A percentile compares a stretch with the other conserved stretches of the same genome.
These are phyloP conservation scores for Orthonevra nobilis DNA, from an alignment of 2,888 invertebrate genomes.

Conservation along the genomic window DNA sequence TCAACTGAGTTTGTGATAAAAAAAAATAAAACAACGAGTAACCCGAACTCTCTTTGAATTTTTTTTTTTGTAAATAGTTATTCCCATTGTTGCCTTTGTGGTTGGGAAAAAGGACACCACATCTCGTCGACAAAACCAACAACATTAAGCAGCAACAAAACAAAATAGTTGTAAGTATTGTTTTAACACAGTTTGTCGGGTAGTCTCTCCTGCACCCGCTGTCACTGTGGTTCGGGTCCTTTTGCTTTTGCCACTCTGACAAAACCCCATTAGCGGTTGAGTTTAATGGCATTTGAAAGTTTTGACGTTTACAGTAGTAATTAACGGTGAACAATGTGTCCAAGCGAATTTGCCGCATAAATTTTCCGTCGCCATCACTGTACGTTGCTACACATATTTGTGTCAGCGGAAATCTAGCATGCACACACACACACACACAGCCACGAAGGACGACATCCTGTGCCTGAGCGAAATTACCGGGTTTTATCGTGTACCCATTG, in stretches of 20 bases:
- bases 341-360: conserved; percentile 46
- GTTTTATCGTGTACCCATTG: conserved; percentile 31
- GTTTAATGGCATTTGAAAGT: conserved; percentile 68
- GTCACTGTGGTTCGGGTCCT: no score
- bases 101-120: no score
- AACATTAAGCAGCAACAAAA: no score
- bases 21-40: neutral
- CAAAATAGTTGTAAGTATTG: conserved; percentile 62
- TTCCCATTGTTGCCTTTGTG: conserved; percentile 17
- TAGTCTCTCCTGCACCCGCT: no score
- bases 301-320: conserved; percentile 66
- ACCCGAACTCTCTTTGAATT: neutral
- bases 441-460: conserved; percentile 9
- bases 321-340: conserved; percentile 67
- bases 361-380: conserved; percentile 10
- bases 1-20: conserved; percentile 44
- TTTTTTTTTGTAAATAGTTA: neutral
- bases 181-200: conserved; percentile 49
- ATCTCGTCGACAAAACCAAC: no score
- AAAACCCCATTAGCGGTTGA: conserved; percentile 61
- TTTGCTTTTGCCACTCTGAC: conserved; percentile 6
- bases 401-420: conserved; percentile 9
- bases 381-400: conserved; percentile 15
- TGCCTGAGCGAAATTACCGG: conserved; percentile 37
- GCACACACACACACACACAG: no score